Percentiles rank a stretch among this genome's conserved stretches.
Evolutionary conservation across 2,797 vertebrate species (phyloP).

Genomic region (Cetoscarus ocellatus): DNA sequence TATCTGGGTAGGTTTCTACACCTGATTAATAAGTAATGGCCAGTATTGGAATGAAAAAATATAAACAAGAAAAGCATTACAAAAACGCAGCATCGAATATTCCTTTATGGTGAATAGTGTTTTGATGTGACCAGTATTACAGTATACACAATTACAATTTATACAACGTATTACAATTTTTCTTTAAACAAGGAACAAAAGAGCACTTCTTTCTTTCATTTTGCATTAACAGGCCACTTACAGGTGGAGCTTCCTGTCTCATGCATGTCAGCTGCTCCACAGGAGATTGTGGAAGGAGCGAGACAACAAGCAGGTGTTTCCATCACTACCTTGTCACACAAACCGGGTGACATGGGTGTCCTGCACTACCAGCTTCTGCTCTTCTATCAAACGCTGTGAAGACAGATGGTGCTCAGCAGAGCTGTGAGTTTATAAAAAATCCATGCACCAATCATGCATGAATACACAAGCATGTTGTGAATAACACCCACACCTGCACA

Average conservation of each 20-base stretch:
- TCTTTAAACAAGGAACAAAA: not conserved
- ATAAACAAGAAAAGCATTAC: no score
- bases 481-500: slow-evolving; percentile 33
- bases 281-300: slow-evolving; percentile 26
- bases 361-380: slow-evolving; percentile 68
- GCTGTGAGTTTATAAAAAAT: slow-evolving; percentile 68
- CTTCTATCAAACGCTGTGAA: slow-evolving; percentile 60
- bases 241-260: not conserved
- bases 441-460: slow-evolving; percentile 45
- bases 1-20: no score
- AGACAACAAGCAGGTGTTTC: slow-evolving; percentile 71
- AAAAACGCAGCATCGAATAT: no score
- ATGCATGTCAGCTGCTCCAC: slow-evolving; percentile 39
- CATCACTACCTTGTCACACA: slow-evolving; percentile 62
- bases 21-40: no score
- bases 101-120: no score
- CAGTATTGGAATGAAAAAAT: no score
- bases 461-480: slow-evolving; percentile 34
- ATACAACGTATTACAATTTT: not conserved
- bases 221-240: slow-evolving; percentile 1
- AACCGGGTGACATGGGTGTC: slow-evolving; percentile 65
- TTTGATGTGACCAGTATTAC: no score
- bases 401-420: slow-evolving; percentile 81
- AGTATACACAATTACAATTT: no score
- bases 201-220: not conserved